Conservation (phyloP, 2,797 vertebrate genomes). For the Rachycentron canadum region DNA sequence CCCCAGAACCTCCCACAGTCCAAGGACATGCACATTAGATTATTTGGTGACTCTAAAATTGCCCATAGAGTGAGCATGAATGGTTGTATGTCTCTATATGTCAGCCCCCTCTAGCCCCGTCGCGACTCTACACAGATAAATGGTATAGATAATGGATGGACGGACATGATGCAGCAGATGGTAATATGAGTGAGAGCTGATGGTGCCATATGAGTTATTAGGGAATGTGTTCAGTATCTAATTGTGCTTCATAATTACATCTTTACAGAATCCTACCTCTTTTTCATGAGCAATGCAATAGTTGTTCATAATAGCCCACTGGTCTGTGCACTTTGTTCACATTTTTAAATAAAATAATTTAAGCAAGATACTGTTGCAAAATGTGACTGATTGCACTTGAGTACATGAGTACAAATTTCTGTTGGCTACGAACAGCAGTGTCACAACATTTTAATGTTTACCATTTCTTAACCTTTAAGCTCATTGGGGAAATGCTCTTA, state of each 20-base stretch:
- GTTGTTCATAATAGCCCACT: neutral
- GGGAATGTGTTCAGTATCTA: neutral
- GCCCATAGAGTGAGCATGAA: too few species aligned
- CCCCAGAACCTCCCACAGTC: too few species aligned
- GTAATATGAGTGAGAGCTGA: too few species aligned
- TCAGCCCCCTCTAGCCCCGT: too few species aligned
- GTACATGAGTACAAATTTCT: conserved; percentile 1
- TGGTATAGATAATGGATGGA: too few species aligned
- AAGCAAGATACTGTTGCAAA: neutral
- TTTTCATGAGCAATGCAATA: neutral
- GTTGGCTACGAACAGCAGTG: neutral
- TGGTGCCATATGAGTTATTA: neutral
- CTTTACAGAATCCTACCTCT: neutral
- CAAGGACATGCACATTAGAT: too few species aligned
- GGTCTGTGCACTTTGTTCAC: neutral
- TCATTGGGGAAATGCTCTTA: neutral
- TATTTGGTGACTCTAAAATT: too few species aligned
- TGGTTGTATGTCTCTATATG: too few species aligned
- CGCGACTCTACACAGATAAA: too few species aligned
- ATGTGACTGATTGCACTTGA: neutral
- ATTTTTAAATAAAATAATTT: neutral
- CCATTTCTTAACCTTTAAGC: conserved; percentile 42
- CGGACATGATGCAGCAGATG: too few species aligned
- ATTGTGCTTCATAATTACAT: neutral
- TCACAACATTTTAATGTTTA: conserved; percentile 37